Evolutionary conservation across 2,113 vertebrate species (phyloP), one percentile per base, ranked within the genome.

Genomic region (Rhabdornis inornatus): DNA sequence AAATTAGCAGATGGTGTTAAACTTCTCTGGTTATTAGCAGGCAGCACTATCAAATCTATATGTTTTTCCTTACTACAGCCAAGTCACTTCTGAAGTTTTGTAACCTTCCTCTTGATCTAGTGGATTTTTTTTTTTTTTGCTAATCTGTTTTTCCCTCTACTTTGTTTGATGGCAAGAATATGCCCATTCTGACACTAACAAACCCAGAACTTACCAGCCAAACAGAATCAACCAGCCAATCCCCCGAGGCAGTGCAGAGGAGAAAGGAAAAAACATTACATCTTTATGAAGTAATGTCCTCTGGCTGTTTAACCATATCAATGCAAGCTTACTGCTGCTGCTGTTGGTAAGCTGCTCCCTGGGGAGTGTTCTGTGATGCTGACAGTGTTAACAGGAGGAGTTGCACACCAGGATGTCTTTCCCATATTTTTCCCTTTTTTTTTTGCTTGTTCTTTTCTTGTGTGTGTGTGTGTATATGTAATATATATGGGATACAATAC

Each of bases 1-100:
- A 92, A 95, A 91, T 95, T 23, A 90, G 71, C 89, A 96, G 94
- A 94, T 95, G 85, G 59, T 86, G 15, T 80, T 80, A 85, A 95
- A 80, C 30, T 88, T 93, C 55, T 85, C 24, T 25, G 49, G 59
- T 90, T 93, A 90, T 93, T 95, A 95, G 60, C 53, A 83, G 59
- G 22, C 66, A 85, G 37, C 42, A 31, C 35, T 82, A 25, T 33
- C 14, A n/a, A 24, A 31, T 66, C 57, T 74, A 1, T 63, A 5
- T 39, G 4, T 25, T 74, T 78, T 87, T 70, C 49, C 42, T 76
- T 55, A 20, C 16, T 74, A 50, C 44, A 83, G 75, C 63, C 25
- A 44, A 83, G 28, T 45, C 27, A 50, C 7, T 52, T 55, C 42
- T 44, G 52, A 59, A 56, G 6, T 85, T 93, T 84, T 72, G 42